These are phyloP conservation scores for Torymus texanus DNA, from an alignment of 2,888 invertebrate genomes.

Conservation along the genomic window DNA sequence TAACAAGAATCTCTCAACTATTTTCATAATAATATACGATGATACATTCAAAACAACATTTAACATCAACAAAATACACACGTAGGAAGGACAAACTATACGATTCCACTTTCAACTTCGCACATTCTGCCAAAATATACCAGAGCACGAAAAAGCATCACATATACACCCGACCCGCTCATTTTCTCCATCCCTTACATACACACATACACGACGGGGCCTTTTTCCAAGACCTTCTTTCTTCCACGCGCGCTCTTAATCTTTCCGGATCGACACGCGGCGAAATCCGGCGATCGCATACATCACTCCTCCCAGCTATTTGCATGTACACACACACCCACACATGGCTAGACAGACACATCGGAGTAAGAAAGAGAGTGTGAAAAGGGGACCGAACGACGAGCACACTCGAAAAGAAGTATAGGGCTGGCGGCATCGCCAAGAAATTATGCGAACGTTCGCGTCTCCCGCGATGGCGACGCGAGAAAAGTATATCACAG, in stretches of 20 bases:
- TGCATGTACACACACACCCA: background rate
- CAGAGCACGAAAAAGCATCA: too few relatives aligned
- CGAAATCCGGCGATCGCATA: conserved; percentile 32
- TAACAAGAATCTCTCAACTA: too few relatives aligned
- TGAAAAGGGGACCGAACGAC: conserved; percentile 44
- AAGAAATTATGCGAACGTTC: conserved; percentile 71
- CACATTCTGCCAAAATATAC: too few relatives aligned
- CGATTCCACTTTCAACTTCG: too few relatives aligned
- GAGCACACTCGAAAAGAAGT: conserved; percentile 63
- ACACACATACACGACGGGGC: too few relatives aligned
- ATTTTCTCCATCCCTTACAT: too few relatives aligned
- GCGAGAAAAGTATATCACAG: conserved; percentile 28
- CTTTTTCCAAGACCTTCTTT: background rate
- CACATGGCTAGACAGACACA: too few relatives aligned
- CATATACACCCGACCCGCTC: too few relatives aligned
- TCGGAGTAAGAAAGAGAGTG: background rate
- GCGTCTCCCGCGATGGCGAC: conserved; percentile 58
- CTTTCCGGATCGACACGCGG: conserved; percentile 3
- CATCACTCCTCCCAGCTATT: conserved; percentile 26
- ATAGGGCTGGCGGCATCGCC: conserved; percentile 61
- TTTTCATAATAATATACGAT: too few relatives aligned
- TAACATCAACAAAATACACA: too few relatives aligned
- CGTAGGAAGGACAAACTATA: too few relatives aligned
- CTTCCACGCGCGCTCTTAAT: conserved; percentile 8
- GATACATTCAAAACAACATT: too few relatives aligned